Base-by-base conservation (phyloP, 2,797 vertebrate genomes). In the Ispidina picta region DNA sequence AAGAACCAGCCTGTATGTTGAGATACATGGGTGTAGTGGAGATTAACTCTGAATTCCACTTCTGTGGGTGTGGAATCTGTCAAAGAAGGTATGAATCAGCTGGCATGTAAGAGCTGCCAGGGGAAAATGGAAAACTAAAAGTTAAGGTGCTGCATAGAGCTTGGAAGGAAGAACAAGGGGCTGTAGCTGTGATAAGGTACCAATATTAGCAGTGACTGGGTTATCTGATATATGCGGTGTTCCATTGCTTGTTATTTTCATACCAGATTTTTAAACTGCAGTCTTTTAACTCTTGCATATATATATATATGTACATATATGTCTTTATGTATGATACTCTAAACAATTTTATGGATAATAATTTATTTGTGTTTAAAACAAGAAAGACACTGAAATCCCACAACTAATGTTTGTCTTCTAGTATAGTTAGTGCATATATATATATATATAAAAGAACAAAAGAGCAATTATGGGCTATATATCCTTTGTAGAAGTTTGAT, bases 201-300 rank as follows among this genome's bases (percentile, higher is more conserved):
- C 0, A 0, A 5, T 60, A 17, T 8, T 70, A 4, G 49, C 44
- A n/a, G 12, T n/a, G 33, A 44, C 46, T 74, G 4, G 3, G 1
- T 78, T 75, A 31, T 41, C 68, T 71, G 48, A 31, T 74, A 28
- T 1, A 1, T 20, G 5, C 33, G 28, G 33, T 25, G n/a, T 83
- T 77, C 41, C 28, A 8, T 8, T 82, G 46, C 60, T 68, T 72
- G 71, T 55, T 13, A 29, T 41, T 86, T 63, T 72, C 39, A 0
- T 65, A 21, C n/a, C 21, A 15, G 52, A 58, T 70, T 71, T 56
- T 68, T 44, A 65, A 84, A 59, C 22, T 60, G 7, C 22, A 56
- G 9, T 68, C 33, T 79, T 80, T 49, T 63, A 39, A 68, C 66
- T 3, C 23, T 9, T 73, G 12, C 37, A n/a, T 59, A 9, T 51